phyloP scores from a whole-genome alignment of 2,797 vertebrate species.

The Selene dorsalis region DNA sequence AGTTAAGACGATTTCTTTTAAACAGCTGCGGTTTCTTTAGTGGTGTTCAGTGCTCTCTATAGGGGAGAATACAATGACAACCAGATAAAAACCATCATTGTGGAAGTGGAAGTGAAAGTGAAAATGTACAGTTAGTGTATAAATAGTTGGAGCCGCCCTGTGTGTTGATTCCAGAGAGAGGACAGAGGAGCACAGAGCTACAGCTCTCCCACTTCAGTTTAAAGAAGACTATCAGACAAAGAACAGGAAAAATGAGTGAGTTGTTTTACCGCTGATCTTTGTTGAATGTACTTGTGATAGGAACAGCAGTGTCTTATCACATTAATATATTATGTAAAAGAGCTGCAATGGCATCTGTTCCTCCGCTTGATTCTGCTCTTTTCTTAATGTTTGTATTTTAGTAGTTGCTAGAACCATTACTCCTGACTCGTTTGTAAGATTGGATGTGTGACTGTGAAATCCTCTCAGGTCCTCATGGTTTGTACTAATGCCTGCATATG shows the following conservation, averaged over 20 bases:
- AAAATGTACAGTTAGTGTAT: neutral
- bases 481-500: too few species aligned
- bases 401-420: too few species aligned
- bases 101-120: constrained; percentile 24
- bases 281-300: neutral
- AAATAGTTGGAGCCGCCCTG: neutral
- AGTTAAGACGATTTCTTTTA: neutral
- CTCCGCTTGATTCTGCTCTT: neutral
- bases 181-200: neutral
- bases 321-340: too few species aligned
- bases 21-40: neutral
- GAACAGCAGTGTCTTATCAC: neutral
- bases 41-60: neutral
- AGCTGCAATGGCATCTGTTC: neutral
- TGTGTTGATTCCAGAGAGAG: too few species aligned
- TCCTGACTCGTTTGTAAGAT: neutral
- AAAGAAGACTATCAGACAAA: neutral
- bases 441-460: neutral
- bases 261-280: neutral
- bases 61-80: neutral
- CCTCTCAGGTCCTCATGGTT: neutral
- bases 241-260: constrained; percentile 39
- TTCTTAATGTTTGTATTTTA: neutral
- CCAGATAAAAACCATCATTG: accelerated
- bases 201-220: neutral